Conservation (phyloP, 2,113 vertebrate species). For the Microcebus murinus region DNA sequence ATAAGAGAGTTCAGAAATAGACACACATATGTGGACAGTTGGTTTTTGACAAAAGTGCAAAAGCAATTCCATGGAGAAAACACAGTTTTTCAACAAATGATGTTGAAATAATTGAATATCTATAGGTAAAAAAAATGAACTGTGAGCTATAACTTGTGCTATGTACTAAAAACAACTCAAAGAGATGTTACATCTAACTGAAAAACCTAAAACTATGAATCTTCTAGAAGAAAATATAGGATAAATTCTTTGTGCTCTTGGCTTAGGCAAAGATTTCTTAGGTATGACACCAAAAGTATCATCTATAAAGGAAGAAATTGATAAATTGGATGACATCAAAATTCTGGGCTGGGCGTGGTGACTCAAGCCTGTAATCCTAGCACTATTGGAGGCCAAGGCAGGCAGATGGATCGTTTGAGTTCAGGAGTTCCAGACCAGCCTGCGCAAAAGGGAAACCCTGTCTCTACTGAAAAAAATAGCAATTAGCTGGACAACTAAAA, state of each 20-base stretch:
- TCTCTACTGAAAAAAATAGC: too few species aligned
- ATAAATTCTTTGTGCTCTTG: background rate
- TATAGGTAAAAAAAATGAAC: background rate
- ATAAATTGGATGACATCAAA: background rate
- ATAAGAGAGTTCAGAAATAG: background rate
- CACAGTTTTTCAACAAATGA: background rate
- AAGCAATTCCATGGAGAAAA: background rate
- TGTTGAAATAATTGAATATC: background rate
- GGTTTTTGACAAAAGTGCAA: constrained; percentile 3
- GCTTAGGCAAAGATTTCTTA: background rate
- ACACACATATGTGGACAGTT: background rate
- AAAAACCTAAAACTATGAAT: background rate
- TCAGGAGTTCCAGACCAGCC: too few species aligned
- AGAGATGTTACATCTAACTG: background rate
- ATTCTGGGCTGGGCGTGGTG: background rate
- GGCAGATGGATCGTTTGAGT: too few species aligned
- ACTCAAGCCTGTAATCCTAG: too few species aligned
- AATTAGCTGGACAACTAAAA: too few species aligned
- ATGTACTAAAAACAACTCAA: background rate
- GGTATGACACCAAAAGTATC: background rate
- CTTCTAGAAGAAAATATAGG: background rate
- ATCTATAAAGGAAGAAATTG: background rate
- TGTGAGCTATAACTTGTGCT: background rate
- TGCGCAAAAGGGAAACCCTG: too few species aligned
- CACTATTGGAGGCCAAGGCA: too few species aligned